A percentile compares a stretch with the other conserved stretches of the same genome.
Conservation (phyloP, 2,113 vertebrate species). For the Lathamus discolor region DNA sequence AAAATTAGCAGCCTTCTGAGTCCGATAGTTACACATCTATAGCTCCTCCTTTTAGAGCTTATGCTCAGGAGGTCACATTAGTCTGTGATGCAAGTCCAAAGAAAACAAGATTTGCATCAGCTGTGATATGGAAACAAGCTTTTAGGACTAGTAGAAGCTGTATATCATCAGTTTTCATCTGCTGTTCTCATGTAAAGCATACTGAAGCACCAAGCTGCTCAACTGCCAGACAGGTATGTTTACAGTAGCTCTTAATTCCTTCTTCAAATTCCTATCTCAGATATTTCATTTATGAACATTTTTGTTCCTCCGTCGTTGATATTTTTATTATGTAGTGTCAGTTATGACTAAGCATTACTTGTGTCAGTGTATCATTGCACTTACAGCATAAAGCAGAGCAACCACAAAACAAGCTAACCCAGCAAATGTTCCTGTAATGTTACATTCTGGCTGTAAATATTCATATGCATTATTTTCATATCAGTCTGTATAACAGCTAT, state of each 20-base stretch:
- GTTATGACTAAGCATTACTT: neutral
- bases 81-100: neutral
- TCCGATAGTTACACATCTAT: neutral
- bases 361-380: neutral
- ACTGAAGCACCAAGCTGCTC: neutral
- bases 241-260: neutral
- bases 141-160: neutral
- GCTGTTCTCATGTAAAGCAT: neutral
- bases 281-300: neutral
- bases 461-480: neutral
- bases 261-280: neutral
- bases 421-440: neutral
- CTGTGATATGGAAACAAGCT: neutral
- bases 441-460: neutral
- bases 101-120: neutral
- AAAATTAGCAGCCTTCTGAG: neutral
- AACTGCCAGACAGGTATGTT: neutral
- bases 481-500: neutral
- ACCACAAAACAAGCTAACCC: neutral
- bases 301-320: neutral
- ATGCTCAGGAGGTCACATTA: neutral
- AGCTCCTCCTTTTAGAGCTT: neutral
- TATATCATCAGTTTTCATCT: neutral
- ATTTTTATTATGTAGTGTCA: neutral
- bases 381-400: neutral